These are phyloP conservation scores for Seriola dumerili DNA, from an alignment of 2,113 vertebrate species.

Conservation along the genomic window DNA sequence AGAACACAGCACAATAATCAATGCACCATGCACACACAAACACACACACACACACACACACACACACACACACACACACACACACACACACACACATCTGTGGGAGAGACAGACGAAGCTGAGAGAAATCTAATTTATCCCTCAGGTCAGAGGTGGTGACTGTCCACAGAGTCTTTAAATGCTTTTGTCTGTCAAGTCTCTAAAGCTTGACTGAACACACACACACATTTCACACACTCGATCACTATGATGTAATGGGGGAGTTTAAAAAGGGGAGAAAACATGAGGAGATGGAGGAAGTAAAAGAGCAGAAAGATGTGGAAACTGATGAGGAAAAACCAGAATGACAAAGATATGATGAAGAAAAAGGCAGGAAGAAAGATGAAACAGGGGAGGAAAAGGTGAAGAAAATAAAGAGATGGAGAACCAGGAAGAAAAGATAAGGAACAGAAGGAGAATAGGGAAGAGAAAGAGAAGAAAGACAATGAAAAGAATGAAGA, in stretches of 20 bases:
- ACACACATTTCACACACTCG: slow-evolving; percentile 10
- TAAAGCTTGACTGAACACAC: slow-evolving; percentile 41
- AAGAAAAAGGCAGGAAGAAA: not conserved
- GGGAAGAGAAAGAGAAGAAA: not conserved
- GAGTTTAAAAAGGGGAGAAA: not conserved
- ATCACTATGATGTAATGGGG: not conserved
- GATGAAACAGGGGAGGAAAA: too few relatives aligned
- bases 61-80: not conserved
- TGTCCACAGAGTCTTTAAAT: slow-evolving; percentile 44
- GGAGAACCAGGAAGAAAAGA: not conserved
- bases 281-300: not conserved
- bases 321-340: not conserved
- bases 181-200: slow-evolving; percentile 54
- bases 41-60: not conserved
- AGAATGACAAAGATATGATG: not conserved
- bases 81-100: not conserved
- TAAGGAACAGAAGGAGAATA: not conserved
- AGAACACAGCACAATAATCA: slow-evolving; percentile 1
- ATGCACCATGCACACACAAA: not conserved
- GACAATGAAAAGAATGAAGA: not conserved
- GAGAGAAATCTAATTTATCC: slow-evolving; percentile 56
- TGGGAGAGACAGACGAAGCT: not conserved
- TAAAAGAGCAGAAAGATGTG: too few relatives aligned
- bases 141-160: slow-evolving; percentile 26
- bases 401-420: not conserved